phyloP scores from a whole-genome alignment of 2,888 invertebrate genomes.

The Itoplectis maculator region DNA sequence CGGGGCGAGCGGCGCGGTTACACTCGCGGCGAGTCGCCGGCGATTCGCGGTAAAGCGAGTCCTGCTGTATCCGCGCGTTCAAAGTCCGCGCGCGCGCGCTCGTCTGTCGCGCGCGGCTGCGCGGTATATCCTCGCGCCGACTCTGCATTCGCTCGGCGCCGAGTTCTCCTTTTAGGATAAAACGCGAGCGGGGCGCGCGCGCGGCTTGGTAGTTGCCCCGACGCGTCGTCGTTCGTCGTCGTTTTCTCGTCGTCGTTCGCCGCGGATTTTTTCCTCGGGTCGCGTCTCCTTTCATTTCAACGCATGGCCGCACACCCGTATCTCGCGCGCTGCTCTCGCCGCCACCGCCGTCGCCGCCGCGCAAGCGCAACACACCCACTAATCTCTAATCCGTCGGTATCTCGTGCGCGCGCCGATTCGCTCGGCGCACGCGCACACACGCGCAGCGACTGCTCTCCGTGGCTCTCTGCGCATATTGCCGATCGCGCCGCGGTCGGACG shows the following conservation, averaged over 20 bases:
- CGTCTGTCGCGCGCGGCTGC: conserved; percentile 10
- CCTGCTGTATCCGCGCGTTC: conserved; percentile 50
- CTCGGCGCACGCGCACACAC: conserved; percentile 41
- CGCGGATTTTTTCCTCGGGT: conserved; percentile 72
- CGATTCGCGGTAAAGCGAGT: conserved; percentile 30
- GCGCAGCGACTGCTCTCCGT: too few relatives aligned
- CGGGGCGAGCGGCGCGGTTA: conserved; percentile 1
- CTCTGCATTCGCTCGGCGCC: conserved; percentile 52
- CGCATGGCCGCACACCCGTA: conserved; percentile 82
- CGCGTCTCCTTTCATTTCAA: conserved; percentile 84
- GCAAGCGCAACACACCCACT: conserved; percentile 79
- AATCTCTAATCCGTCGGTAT: conserved; percentile 78
- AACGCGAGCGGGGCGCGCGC: conserved; percentile 43
- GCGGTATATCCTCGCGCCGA: conserved; percentile 12
- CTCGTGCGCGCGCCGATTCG: conserved; percentile 60
- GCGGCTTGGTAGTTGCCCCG: conserved; percentile 34
- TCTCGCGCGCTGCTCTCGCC: conserved; percentile 62
- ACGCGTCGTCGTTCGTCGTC: conserved; percentile 67
- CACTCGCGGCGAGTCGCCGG: conserved; percentile 5
- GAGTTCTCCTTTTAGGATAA: conserved; percentile 73
- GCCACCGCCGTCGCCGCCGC: conserved; percentile 70
- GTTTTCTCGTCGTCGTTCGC: conserved; percentile 72
- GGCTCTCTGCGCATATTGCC: conserved; percentile 36
- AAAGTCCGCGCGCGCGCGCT: conserved; percentile 45
- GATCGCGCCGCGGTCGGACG: conserved; percentile 26